phyloP scores from a whole-genome alignment of 2,113 vertebrate species.

The human (Homo sapiens) region GRCh38 chr2:119632501-119633000 shows the following conservation, averaged over 20 bases:
- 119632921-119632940: not conserved
- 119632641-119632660: not conserved
- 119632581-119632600: not conserved
- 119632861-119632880: not conserved
- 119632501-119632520: not conserved
- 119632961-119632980: not conserved
- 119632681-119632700: not conserved
- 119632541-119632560: not conserved
- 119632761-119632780: not conserved
- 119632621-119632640: not conserved
- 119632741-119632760: not conserved
- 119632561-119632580: not conserved
- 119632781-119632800: not conserved
- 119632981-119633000: conserved; percentile 25
- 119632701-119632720: not conserved
- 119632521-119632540: not conserved
- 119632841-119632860: not conserved
- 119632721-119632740: not conserved
- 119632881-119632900: not conserved
- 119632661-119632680: not conserved
- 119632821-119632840: not conserved
- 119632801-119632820: not conserved
- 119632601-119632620: not conserved
- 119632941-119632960: not conserved
- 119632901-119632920: not conserved